Conservation (phyloP, 2,113 vertebrate genomes). For the Alectura lathami region DNA sequence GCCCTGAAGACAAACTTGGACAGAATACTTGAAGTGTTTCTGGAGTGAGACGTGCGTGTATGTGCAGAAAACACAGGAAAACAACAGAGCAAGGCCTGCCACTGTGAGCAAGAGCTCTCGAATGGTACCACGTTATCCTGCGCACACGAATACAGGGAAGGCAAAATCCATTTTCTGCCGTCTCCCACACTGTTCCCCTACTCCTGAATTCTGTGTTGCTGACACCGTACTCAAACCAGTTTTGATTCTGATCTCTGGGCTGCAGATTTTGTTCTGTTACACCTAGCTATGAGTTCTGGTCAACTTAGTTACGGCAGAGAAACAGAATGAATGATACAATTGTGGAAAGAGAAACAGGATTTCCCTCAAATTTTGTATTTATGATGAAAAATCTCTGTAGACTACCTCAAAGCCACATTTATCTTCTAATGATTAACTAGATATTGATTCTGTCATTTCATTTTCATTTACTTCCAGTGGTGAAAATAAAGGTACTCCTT, state of each 20-base stretch:
- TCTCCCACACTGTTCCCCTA: not conserved
- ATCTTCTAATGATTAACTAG: not conserved
- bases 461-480: not conserved
- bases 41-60: not conserved
- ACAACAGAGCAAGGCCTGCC: not conserved
- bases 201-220: not conserved
- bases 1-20: not conserved
- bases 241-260: not conserved
- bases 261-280: not conserved
- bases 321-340: not conserved
- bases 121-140: rapidly evolving
- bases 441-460: not conserved
- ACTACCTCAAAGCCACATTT: not conserved
- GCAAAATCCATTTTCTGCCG: not conserved
- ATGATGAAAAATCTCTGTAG: not conserved
- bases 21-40: not conserved
- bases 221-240: not conserved
- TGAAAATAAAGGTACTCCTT: not conserved
- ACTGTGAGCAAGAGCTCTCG: not conserved
- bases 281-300: not conserved
- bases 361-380: not conserved
- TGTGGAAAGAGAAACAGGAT: not conserved
- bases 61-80: rapidly evolving
- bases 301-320: not conserved
- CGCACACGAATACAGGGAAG: not conserved